Conservation (phyloP, 2,113 vertebrate species). For the Sturnus vulgaris region DNA sequence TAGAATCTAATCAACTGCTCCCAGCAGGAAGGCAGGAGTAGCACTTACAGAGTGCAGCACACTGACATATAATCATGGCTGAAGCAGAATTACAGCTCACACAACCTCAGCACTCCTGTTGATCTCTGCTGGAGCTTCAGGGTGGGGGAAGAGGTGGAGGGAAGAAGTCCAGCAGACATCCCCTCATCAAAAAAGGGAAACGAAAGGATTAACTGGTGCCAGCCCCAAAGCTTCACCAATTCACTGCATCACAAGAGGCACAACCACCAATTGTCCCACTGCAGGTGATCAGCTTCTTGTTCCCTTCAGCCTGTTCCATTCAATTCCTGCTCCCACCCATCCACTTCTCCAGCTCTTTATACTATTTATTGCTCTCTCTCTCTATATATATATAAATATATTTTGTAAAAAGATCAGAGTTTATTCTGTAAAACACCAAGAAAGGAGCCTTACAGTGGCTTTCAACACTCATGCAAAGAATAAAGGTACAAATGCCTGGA, state of each 20-base stretch:
- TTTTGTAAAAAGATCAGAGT: not conserved
- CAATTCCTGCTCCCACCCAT: not conserved
- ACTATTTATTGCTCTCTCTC: not conserved
- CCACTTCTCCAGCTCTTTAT: not conserved
- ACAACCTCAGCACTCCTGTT: not conserved
- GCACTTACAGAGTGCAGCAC: not conserved
- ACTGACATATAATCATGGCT: not conserved
- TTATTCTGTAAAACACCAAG: not conserved
- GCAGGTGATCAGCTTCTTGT: not conserved
- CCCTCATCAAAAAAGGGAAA: not conserved
- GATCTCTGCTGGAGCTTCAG: not conserved
- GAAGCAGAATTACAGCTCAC: constrained; percentile 17
- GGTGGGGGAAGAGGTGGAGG: not conserved
- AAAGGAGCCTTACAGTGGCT: not conserved
- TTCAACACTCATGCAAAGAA: not conserved
- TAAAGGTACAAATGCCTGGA: not conserved
- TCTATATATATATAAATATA: not conserved
- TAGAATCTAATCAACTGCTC: constrained; percentile 21
- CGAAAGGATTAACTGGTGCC: not conserved
- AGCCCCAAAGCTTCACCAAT: not conserved
- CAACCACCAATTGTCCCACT: not conserved
- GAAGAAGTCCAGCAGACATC: not conserved
- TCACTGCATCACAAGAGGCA: not conserved
- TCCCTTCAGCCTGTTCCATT: not conserved
- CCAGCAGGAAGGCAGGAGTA: constrained; percentile 11